Percentiles rank a stretch among this genome's conserved stretches.
phyloP scores from a whole-genome alignment of 2,888 invertebrate genomes.

The Apodemia duryi region DNA sequence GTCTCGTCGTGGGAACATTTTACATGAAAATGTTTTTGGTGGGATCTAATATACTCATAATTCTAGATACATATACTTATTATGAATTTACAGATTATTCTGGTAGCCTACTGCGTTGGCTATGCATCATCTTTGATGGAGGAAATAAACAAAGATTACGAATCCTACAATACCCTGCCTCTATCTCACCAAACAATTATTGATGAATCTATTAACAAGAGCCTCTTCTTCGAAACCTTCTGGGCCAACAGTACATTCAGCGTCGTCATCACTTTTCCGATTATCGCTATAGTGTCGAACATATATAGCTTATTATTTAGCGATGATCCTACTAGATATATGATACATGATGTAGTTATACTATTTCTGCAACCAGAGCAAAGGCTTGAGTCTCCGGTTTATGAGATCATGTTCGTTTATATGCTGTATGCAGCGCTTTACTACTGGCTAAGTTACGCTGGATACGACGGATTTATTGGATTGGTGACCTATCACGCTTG shows the following conservation, averaged over 20 bases:
- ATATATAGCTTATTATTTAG: not conserved
- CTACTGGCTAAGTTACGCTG: constrained; percentile 3
- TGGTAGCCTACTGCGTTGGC: not conserved
- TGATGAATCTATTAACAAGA: not conserved
- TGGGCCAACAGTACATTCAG: constrained; percentile 13
- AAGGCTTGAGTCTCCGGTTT: not conserved
- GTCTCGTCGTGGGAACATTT: too few species aligned
- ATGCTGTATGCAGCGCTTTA: not conserved
- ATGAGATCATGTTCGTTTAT: constrained; percentile 7
- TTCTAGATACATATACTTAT: too few species aligned
- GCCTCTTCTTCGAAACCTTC: not conserved
- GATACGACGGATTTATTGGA: not conserved
- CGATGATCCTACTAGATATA: not conserved
- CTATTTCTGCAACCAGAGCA: not conserved
- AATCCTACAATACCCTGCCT: not conserved
- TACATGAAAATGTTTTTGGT: too few species aligned
- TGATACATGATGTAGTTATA: not conserved
- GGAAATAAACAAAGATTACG: not conserved
- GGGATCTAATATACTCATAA: too few species aligned
- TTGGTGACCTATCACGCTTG: not conserved
- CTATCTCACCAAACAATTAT: not conserved
- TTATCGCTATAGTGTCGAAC: not conserved
- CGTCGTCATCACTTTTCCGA: constrained; percentile 3
- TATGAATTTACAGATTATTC: not conserved
- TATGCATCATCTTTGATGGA: not conserved